Conservation (phyloP, 2,797 vertebrate genomes). For the Notolepis coatsorum region DNA sequence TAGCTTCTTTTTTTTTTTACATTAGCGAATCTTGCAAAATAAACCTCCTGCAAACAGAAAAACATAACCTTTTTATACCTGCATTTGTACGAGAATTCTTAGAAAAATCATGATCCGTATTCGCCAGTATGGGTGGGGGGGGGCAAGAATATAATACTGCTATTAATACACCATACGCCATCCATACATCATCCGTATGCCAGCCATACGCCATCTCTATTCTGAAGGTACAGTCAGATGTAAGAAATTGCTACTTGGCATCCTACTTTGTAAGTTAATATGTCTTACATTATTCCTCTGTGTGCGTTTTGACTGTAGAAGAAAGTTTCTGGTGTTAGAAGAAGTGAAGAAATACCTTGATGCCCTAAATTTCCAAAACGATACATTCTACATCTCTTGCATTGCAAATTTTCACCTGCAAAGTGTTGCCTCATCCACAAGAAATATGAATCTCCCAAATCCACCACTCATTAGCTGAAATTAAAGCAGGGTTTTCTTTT, state of each 20-base stretch:
- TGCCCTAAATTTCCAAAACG: conserved; percentile 47
- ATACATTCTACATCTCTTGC: conserved; percentile 38
- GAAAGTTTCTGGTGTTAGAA: conserved; percentile 27
- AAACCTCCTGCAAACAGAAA: too few relatives aligned
- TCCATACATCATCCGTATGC: too few relatives aligned
- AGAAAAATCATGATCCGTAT: too few relatives aligned
- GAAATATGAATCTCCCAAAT: conserved; percentile 38
- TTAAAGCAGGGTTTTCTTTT: conserved; percentile 59
- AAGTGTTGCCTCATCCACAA: conserved; percentile 41
- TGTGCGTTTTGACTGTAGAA: conserved; percentile 11
- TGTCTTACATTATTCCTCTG: not conserved
- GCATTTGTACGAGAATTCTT: too few relatives aligned
- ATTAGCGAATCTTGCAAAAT: too few relatives aligned
- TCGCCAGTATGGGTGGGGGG: too few relatives aligned
- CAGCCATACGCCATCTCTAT: too few relatives aligned
- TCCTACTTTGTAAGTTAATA: not conserved
- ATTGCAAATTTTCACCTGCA: conserved; percentile 72
- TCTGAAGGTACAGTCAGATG: too few relatives aligned
- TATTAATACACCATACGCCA: too few relatives aligned
- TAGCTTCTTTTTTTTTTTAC: too few relatives aligned
- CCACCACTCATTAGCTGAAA: conserved; percentile 70
- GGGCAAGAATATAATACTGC: too few relatives aligned
- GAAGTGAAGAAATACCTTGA: conserved; percentile 13
- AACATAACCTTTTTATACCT: too few relatives aligned
- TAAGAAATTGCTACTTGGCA: conserved; percentile 26